These are phyloP conservation scores for Scaptomyza caliginosa DNA, from an alignment of 2,888 invertebrate genomes.

Conservation along the genomic window DNA sequence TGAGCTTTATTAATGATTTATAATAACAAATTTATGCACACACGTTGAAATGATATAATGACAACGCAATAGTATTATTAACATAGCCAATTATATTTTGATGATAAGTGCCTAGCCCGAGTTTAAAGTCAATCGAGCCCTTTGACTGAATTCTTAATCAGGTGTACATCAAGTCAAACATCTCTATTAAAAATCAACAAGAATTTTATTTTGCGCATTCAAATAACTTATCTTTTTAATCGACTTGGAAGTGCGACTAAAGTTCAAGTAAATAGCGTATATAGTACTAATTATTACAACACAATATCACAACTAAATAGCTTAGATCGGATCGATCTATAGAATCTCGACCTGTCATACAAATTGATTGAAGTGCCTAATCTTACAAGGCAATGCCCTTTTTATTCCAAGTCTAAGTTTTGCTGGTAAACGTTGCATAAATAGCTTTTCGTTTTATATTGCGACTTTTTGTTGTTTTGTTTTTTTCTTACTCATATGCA, in stretches of 20 bases:
- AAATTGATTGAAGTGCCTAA: background rate
- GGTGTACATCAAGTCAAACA: slow-evolving; percentile 1
- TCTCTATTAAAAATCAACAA: slow-evolving; percentile 1
- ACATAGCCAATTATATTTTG: background rate
- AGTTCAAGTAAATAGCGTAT: background rate
- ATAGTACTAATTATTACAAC: background rate
- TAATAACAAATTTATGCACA: background rate
- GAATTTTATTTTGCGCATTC: slow-evolving; percentile 5
- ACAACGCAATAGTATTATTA: background rate
- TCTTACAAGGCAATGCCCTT: background rate
- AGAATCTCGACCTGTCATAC: background rate
- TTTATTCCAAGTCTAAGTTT: background rate
- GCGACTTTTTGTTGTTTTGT: slow-evolving; percentile 8
- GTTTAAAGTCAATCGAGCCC: background rate
- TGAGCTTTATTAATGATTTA: background rate
- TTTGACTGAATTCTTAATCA: slow-evolving; percentile 10
- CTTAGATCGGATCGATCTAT: background rate
- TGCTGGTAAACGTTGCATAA: background rate
- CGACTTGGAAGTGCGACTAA: background rate
- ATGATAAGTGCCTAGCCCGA: background rate
- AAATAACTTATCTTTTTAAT: background rate
- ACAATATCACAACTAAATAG: background rate
- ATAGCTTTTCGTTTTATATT: background rate
- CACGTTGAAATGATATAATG: background rate
- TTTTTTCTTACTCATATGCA: slow-evolving; percentile 10